These are phyloP conservation scores for Myxocyprinus asiaticus DNA, from an alignment of 2,113 vertebrate genomes.

Conservation along the genomic window DNA sequence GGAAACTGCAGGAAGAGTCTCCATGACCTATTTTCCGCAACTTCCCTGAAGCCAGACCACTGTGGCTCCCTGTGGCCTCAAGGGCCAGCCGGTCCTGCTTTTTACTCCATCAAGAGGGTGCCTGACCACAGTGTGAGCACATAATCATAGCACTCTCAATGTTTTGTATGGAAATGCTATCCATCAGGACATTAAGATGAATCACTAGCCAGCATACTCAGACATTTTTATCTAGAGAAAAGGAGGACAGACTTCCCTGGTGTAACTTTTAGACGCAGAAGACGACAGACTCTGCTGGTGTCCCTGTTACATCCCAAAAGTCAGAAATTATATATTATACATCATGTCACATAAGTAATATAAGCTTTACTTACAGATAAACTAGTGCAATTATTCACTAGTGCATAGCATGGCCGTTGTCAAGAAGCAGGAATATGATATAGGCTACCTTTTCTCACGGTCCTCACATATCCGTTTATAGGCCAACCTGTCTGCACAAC, in stretches of 20 bases:
- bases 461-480: too few species aligned
- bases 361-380: too few species aligned
- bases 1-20: slow-evolving; percentile 16
- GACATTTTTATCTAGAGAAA: neutral
- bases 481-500: too few species aligned
- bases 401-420: too few species aligned
- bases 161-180: neutral
- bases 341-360: too few species aligned
- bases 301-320: neutral
- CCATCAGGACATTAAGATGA: slow-evolving; percentile 15
- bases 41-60: neutral
- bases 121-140: slow-evolving; percentile 4
- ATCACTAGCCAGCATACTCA: neutral
- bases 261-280: too few species aligned
- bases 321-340: too few species aligned
- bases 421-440: too few species aligned
- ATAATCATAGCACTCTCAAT: neutral
- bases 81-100: neutral
- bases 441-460: too few species aligned
- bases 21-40: slow-evolving; percentile 28
- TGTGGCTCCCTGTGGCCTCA: neutral
- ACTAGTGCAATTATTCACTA: too few species aligned
- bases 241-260: neutral
- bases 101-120: neutral
- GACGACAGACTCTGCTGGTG: neutral